These are phyloP conservation scores for Athrips mouffetella DNA, from an alignment of 2,888 invertebrate species.

Conservation along the genomic window DNA sequence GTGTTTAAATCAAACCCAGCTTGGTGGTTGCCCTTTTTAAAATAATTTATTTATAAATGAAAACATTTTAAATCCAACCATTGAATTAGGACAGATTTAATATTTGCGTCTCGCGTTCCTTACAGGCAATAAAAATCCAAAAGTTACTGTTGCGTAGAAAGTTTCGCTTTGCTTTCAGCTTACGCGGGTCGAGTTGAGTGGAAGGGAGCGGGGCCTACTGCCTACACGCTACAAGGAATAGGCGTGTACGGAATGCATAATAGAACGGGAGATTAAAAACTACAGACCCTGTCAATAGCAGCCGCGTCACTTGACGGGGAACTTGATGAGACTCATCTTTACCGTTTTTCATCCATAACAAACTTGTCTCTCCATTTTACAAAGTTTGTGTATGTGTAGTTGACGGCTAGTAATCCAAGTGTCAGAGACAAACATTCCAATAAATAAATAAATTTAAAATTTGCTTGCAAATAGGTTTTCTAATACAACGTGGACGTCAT, in stretches of 20 bases:
- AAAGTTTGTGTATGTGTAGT: too few species aligned
- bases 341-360: neutral
- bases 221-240: conserved; percentile 60
- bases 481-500: too few species aligned
- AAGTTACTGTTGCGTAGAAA: conserved; percentile 69
- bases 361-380: too few species aligned
- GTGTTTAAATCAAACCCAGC: too few species aligned
- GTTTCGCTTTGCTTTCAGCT: conserved; percentile 65
- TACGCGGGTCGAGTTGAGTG: conserved; percentile 53
- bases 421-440: too few species aligned
- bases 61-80: neutral
- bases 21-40: too few species aligned
- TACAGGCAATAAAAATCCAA: conserved; percentile 74
- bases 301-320: conserved; percentile 33
- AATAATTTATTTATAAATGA: neutral
- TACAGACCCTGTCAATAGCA: conserved; percentile 72
- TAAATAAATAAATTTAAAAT: neutral
- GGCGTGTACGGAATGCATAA: conserved; percentile 77
- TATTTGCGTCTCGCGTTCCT: conserved; percentile 68
- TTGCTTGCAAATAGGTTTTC: too few species aligned
- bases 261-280: conserved; percentile 74
- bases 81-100: conserved; percentile 37
- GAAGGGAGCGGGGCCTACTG: conserved; percentile 54
- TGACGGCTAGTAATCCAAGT: too few species aligned
- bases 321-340: conserved; percentile 5